These are phyloP conservation scores for Phataginus tetradactyla DNA, from an alignment of 2,797 vertebrate species.

Conservation along the genomic window DNA sequence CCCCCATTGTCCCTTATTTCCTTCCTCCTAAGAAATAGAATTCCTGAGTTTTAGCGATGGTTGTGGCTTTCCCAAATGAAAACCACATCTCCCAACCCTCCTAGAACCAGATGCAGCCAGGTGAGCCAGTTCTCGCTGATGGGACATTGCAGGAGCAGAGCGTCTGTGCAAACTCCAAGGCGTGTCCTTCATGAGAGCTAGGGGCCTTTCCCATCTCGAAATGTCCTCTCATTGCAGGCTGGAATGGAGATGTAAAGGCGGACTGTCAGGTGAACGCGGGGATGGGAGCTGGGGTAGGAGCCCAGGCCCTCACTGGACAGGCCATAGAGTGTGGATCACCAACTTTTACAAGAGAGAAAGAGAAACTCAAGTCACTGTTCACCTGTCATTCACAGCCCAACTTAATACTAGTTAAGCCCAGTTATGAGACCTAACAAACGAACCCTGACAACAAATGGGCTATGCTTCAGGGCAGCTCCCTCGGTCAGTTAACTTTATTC, in stretches of 20 bases:
- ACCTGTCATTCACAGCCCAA: not conserved
- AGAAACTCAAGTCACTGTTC: not conserved
- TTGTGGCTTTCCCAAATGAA: not conserved
- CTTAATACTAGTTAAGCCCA: not conserved
- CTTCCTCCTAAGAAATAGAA: not conserved
- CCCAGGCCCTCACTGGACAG: not conserved
- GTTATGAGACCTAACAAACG: not conserved
- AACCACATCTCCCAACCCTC: not conserved
- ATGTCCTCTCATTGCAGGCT: not conserved
- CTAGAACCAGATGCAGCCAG: not conserved
- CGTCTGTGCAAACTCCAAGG: not conserved
- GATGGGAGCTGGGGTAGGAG: not conserved
- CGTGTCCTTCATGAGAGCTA: not conserved
- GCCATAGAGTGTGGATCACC: accelerated
- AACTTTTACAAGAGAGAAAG: not conserved
- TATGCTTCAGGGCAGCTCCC: not conserved
- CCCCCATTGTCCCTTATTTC: not conserved
- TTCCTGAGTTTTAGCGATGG: not conserved
- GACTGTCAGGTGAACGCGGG: not conserved
- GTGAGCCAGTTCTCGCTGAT: not conserved
- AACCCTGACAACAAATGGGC: not conserved
- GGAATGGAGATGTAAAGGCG: accelerated
- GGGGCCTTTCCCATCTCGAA: not conserved
- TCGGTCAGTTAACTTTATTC: not conserved
- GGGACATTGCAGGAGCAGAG: no score